phyloP scores from a whole-genome alignment of 2,888 invertebrate genomes.

The Polydrusus cervinus region DNA sequence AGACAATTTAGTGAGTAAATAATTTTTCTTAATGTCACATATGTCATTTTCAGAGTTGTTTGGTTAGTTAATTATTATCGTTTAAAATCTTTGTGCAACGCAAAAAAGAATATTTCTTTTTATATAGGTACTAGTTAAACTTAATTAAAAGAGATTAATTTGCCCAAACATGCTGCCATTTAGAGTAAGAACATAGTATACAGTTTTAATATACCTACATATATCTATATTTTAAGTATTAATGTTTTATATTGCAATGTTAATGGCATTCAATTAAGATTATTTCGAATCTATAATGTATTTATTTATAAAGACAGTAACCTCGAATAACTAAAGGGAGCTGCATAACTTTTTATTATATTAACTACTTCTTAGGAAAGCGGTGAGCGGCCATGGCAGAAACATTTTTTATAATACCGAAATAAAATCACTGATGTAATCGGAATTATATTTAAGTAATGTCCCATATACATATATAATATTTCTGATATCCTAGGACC shows the following conservation, averaged over 20 bases:
- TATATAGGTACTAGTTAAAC: not conserved
- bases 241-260: not conserved
- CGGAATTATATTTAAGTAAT: no score
- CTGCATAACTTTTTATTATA: not conserved
- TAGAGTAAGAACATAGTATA: constrained; percentile 9
- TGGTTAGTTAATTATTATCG: no score
- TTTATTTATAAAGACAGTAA: constrained; percentile 3
- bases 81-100: no score
- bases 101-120: not conserved
- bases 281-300: not conserved
- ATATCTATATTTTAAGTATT: not conserved
- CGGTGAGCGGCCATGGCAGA: no score
- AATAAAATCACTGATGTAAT: no score
- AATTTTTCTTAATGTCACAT: no score
- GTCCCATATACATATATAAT: no score
- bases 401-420: no score
- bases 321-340: constrained; percentile 1
- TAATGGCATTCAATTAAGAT: constrained; percentile 1
- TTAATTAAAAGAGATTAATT: not conserved
- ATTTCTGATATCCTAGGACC: no score
- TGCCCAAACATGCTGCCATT: constrained; percentile 27
- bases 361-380: no score
- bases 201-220: not conserved
- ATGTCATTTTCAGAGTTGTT: no score
- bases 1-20: no score